Conservation (phyloP, 2,113 vertebrate species). For the Verasper variegatus region DNA sequence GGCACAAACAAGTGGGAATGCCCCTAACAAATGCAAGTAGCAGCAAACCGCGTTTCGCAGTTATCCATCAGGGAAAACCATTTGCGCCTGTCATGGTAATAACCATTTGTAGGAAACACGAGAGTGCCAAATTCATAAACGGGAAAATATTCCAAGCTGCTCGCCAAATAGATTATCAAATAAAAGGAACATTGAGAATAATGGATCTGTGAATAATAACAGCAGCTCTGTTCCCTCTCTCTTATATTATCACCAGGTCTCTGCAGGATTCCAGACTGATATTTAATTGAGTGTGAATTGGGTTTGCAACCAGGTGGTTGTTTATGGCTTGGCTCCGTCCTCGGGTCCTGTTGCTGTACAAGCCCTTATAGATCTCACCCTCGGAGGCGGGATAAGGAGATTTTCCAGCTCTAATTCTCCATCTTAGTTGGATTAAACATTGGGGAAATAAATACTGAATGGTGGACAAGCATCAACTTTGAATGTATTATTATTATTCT, state of each 20-base stretch:
- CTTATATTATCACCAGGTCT: slow-evolving; percentile 41
- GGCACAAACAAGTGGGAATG: slow-evolving; percentile 65
- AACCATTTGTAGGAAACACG: slow-evolving; percentile 57
- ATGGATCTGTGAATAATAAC: slow-evolving; percentile 61
- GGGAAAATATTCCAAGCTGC: slow-evolving; percentile 43
- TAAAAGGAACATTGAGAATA: slow-evolving; percentile 61
- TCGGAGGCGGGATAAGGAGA: slow-evolving; percentile 58
- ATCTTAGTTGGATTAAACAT: slow-evolving; percentile 75
- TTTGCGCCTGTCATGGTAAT: slow-evolving; percentile 64
- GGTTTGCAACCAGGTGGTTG: slow-evolving; percentile 67
- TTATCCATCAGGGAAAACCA: slow-evolving; percentile 50
- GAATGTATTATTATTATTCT: slow-evolving; percentile 66
- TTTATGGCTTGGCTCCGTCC: slow-evolving; percentile 56
- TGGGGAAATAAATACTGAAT: slow-evolving; percentile 66
- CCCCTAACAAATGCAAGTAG: slow-evolving; percentile 48
- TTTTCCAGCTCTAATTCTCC: slow-evolving; percentile 66
- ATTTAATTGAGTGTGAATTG: slow-evolving; percentile 71
- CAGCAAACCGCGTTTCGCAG: slow-evolving; percentile 39
- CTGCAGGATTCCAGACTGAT: slow-evolving; percentile 43
- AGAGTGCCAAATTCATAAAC: slow-evolving; percentile 65
- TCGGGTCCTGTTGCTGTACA: slow-evolving; percentile 28
- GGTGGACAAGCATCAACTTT: slow-evolving; percentile 62
- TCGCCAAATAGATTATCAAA: slow-evolving; percentile 67
- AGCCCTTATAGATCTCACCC: slow-evolving; percentile 59
- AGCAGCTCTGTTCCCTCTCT: slow-evolving; percentile 58